phyloP scores from a whole-genome alignment of 2,888 invertebrate species.

The Copidosoma aretas region DNA sequence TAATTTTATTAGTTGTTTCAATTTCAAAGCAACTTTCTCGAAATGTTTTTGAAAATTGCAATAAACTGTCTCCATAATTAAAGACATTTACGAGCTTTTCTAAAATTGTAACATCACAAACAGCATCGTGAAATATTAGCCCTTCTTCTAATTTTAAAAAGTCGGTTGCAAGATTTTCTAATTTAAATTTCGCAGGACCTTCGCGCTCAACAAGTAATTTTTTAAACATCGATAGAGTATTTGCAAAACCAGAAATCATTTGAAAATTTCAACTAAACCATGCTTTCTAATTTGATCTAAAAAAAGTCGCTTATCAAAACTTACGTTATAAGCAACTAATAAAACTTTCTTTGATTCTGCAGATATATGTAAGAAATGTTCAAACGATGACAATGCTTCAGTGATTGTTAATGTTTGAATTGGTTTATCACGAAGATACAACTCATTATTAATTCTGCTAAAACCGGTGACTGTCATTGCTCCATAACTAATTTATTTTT shows the following conservation, averaged over 20 bases:
- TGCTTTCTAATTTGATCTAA: background rate
- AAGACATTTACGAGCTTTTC: no score
- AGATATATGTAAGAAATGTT: background rate
- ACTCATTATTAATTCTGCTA: slow-evolving; percentile 12
- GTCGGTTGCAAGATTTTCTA: no score
- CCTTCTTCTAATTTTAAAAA: no score
- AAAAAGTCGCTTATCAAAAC: background rate
- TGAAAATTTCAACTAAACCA: background rate
- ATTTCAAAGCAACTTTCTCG: background rate
- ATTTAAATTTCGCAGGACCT: no score
- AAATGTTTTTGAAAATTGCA: background rate
- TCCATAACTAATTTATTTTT: slow-evolving; percentile 22
- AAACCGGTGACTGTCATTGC: slow-evolving; percentile 27
- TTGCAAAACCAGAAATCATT: background rate
- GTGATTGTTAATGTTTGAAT: background rate
- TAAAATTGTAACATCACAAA: no score
- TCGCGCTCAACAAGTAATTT: no score
- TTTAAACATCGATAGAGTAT: background rate
- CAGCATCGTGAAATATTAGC: no score
- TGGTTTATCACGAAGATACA: slow-evolving; percentile 17
- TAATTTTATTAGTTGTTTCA: background rate
- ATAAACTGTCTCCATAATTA: no score
- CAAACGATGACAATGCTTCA: background rate
- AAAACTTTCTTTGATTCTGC: background rate
- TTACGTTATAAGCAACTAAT: slow-evolving; percentile 1